Base-by-base conservation (phyloP, 2,888 invertebrate genomes). In the Syrphus vitripennis region DNA sequence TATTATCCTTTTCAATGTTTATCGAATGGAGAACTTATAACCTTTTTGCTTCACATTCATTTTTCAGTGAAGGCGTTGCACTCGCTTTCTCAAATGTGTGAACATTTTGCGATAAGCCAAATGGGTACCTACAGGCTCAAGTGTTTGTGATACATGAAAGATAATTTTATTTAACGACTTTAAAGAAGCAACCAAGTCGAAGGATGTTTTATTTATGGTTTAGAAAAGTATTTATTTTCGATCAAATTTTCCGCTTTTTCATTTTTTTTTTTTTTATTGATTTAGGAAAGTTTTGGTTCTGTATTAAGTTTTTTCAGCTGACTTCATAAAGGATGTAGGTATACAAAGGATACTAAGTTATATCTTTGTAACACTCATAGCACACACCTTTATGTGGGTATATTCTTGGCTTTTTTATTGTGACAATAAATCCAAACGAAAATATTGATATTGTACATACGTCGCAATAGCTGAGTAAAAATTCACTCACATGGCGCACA, bases 1-100 rank as follows among this genome's bases (percentile, higher is more conserved):
- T 78, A 83, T 83, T 67, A 82, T 78, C 82, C 77, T 53, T 74
- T 72, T 79, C 65, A 74, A 34, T 65, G 79, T 59, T 83, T 72
- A 78, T 74, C 72, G 78, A 83, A 78, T 61, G 67, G 59, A 71
- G 72, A 69, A 69, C 69, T 69, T 69, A 78, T 72, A 83, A 69
- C 59, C 61, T 72, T 61, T 34, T 61, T n/a, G n/a, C n/a, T 26
- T 42, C 1, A 16, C 16, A 16, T 16, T 26, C 9, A 19, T 16
- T 16, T 42, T 45, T 45, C 76, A 57, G 26, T 3, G 5, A 4
- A 67, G 50, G 63, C 48, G 59, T 31, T 84, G 83, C 75, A 84
- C 59, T 84, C n/a, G n/a, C n/a, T n/a, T n/a, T n/a, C 65, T 42
- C 26, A 59, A 70, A 70, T 71, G 79, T 83, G 76, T 84, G 83